Evolutionary conservation across 2,113 vertebrate genomes (phyloP), one percentile per base, ranked within the genome.

Genomic region (Toxotes chatareus): DNA sequence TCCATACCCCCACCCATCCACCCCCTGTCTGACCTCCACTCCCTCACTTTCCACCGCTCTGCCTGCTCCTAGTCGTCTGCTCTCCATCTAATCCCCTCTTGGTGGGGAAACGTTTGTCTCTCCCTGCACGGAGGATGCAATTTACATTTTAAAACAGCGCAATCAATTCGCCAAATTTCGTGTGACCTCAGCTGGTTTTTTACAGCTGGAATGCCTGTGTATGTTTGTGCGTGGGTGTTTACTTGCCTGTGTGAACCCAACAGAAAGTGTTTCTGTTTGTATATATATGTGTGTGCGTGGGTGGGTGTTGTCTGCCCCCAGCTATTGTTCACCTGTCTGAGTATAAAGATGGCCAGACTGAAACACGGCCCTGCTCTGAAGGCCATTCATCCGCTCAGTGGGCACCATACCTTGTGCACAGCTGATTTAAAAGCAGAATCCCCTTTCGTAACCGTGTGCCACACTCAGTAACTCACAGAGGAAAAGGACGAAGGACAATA

Each of bases 381-480:
- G 71, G 46, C 74, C 84, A 79, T 62, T 80, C 79, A 81, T 27
- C 27, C 27, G 27, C 44, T 75, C 69, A 38, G 69, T 62, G 17
- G 66, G 38, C 13, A 40, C 62, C 21, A 70, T 27, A 82, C 44
- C 53, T n/a, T 44, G 10, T 79, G 67, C 62, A 38, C 14, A 36
- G 14, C 69, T 38, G 76, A 81, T 6, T 82, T 79, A 64, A 89
- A 87, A 80, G 47, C 61, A 76, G 44, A 13, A 8, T 31, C 51
- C 36, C 11, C 36, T 23, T 84, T 73, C 74, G 27, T 64, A 42
- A 7, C 80, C 2, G 14, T 19, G 51, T 61, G 65, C 71, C 14
- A 36, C 11, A 3, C 46, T 76, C 53, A 21, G 32, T 86, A 82
- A 91, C 55, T 93, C 77, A 85, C 68, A 89, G 84, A 91, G 92